phyloP scores from a whole-genome alignment of 2,797 vertebrate species.

The Cichlasoma orientale region DNA sequence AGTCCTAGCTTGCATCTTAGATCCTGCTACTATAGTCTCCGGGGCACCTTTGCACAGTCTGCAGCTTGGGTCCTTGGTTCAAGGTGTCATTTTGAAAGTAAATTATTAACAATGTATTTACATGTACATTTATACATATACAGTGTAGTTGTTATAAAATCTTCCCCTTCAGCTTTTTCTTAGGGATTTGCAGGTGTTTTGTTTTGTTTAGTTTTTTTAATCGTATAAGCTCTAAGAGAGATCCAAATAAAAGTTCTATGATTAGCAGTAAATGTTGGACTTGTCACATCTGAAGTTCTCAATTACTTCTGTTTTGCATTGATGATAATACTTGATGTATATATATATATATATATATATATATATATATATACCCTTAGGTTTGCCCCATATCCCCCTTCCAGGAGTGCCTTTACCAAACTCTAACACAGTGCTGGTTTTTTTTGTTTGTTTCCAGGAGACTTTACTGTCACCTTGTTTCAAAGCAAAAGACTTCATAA shows the following conservation, averaged over 20 bases:
- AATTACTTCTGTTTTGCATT: neutral
- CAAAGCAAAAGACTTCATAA: neutral
- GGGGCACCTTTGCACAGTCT: too few species aligned
- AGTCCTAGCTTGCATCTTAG: too few species aligned
- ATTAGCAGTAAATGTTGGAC: neutral
- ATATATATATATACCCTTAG: slow-evolving; percentile 1
- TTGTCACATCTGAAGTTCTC: neutral
- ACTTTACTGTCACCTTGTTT: neutral
- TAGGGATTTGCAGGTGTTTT: too few species aligned
- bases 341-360: too few species aligned
- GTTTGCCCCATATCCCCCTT: neutral
- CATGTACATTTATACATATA: too few species aligned
- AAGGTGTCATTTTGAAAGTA: too few species aligned
- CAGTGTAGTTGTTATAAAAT: too few species aligned
- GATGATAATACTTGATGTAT: neutral
- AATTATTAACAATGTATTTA: too few species aligned
- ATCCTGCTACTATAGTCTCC: too few species aligned
- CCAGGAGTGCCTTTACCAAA: neutral
- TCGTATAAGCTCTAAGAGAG: neutral
- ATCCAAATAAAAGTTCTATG: neutral
- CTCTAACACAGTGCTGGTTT: neutral
- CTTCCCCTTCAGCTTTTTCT: too few species aligned
- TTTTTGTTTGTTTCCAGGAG: neutral
- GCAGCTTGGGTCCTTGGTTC: too few species aligned
- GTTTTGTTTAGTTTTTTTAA: neutral